Evolutionary conservation across 2,113 vertebrate species (phyloP), one percentile per base, ranked within the genome.

Genomic region (Cettia cetti): DNA sequence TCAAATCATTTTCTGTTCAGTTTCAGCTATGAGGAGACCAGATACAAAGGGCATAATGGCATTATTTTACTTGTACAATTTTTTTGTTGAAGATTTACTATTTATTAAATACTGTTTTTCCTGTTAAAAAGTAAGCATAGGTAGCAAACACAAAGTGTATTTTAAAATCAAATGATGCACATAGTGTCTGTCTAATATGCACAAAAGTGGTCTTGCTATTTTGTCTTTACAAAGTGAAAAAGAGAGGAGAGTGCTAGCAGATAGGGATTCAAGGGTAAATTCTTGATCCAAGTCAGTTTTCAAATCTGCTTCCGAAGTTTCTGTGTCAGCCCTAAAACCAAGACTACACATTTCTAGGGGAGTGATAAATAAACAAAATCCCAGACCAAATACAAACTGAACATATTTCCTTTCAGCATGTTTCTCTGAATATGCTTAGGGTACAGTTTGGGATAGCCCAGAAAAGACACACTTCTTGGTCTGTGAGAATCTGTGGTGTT

Each of bases 311-410:
- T 81, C 39, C 66, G 4, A 86, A 78, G 31, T 81, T 80, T 77
- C 45, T 66, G 16, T 52, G 20, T 82, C 50, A 90, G 42, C 18
- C 63, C 30, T 82, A 85, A 80, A 39, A 79, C 40, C 49, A 85
- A 90, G 45, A 61, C 54, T 83, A 52, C 42, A 77, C 33, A 93
- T 77, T 66, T 71, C 31, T 69, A 59, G 30, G 42, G 45, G 71
- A 77, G 30, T 63, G 69, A 94, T 23, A 94, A 94, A 82, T 47
- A 94, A 79, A 94, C 37, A 92, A 69, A 90, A 89, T 39, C 19
- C 15, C 52, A 80, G 33, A 81, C 31, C 75, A 83, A 86, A 74
- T 42, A 76, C 17, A 93, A 81, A 70, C 56, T 19, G 69, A 93
- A 88, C 21, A 4, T 30, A 50, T 37, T 72, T 76, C 12, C n/a